These are phyloP conservation scores for Agrilus cyanescens DNA, from an alignment of 2,888 invertebrate species.

Conservation along the genomic window DNA sequence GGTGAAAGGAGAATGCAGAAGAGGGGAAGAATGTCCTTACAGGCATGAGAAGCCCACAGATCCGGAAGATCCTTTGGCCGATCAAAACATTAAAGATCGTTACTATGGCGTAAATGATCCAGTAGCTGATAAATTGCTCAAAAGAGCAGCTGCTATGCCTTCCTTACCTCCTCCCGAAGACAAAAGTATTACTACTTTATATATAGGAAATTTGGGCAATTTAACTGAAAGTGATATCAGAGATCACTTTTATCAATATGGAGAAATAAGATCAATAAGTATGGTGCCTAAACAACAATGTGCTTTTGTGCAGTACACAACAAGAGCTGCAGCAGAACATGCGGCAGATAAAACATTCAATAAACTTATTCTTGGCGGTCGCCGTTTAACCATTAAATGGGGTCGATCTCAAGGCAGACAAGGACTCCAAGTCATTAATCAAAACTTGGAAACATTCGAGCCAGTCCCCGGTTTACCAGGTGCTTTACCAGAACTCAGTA, in stretches of 20 bases:
- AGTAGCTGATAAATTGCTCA: conserved; percentile 86
- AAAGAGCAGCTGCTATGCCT: conserved; percentile 85
- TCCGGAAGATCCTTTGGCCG: conserved; percentile 91
- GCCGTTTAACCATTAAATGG: conserved; percentile 96
- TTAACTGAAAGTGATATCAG: conserved; percentile 84
- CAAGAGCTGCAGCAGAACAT: conserved; percentile 77
- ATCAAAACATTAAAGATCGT: conserved; percentile 90
- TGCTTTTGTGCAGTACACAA: conserved; percentile 94
- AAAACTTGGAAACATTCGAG: conserved; percentile 46
- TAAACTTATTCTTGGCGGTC: conserved; percentile 69
- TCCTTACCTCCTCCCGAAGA: conserved; percentile 93
- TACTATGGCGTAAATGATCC: conserved; percentile 95
- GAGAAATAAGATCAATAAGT: conserved; percentile 90
- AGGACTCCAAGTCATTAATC: conserved; percentile 38
- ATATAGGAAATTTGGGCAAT: conserved; percentile 91
- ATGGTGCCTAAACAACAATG: conserved; percentile 89
- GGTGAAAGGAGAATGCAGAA: conserved; percentile 95
- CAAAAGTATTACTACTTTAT: conserved; percentile 88
- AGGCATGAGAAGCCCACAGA: conserved; percentile 94
- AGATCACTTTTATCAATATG: conserved; percentile 97
- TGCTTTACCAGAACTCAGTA: conserved; percentile 51
- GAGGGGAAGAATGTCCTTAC: conserved; percentile 95
- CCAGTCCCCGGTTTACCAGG: conserved; percentile 71
- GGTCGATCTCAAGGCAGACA: conserved; percentile 84
- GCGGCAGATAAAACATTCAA: conserved; percentile 96